These are phyloP conservation scores for Sebastes dallii DNA, from an alignment of 2,797 vertebrate genomes.

Conservation along the genomic window DNA sequence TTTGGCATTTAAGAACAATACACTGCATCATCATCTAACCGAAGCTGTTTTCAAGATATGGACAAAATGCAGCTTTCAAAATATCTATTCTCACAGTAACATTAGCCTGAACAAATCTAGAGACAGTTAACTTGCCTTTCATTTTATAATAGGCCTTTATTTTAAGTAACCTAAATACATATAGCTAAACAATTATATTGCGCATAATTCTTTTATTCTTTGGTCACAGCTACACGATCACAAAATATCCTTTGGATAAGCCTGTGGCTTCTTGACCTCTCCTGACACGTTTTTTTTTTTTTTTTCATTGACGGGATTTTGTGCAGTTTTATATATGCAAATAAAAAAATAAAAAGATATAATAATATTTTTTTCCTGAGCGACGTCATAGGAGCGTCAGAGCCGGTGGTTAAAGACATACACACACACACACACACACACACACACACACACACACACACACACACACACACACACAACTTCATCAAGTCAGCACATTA, in stretches of 20 bases:
- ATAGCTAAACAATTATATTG: no score
- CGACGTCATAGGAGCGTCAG: conserved; percentile 59
- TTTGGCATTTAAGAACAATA: background rate
- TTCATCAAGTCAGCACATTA: background rate
- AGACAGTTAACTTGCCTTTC: no score
- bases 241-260: background rate
- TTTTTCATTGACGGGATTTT: no score
- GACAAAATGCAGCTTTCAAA: background rate
- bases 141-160: background rate
- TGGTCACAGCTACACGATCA: background rate
- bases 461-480: background rate
- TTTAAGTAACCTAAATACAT: background rate
- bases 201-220: background rate
- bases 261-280: no score
- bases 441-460: background rate
- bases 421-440: background rate
- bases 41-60: background rate
- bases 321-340: no score
- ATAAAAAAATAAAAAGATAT: no score
- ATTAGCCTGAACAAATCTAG: background rate
- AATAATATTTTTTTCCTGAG: no score
- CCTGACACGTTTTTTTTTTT: no score
- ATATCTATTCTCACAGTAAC: background rate
- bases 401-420: background rate
- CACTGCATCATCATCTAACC: background rate